A percentile compares a stretch with the other conserved stretches of the same genome.
These are phyloP conservation scores for Parnassius apollo DNA, from an alignment of 2,888 invertebrate species.

Conservation along the genomic window DNA sequence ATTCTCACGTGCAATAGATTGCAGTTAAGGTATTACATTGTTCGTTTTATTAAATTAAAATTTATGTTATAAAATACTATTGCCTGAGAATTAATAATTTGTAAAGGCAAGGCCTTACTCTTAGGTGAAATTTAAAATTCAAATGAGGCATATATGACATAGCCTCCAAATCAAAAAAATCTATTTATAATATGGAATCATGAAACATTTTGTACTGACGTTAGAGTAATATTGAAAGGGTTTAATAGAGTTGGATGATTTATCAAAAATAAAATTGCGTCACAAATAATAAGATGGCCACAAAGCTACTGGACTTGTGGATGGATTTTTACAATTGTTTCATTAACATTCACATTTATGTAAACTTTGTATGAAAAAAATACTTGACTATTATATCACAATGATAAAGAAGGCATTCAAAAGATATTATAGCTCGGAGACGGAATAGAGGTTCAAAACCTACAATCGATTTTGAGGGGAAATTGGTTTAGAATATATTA, in stretches of 20 bases:
- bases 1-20: slow-evolving; percentile 6
- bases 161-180: background rate
- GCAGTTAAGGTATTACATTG: background rate
- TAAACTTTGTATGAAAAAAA: too few relatives aligned
- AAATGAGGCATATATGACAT: background rate
- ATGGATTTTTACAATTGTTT: too few relatives aligned
- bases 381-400: too few relatives aligned
- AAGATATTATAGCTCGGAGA: too few relatives aligned
- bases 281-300: slow-evolving; percentile 1
- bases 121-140: background rate
- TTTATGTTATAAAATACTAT: slow-evolving; percentile 4
- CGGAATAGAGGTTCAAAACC: too few relatives aligned
- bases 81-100: slow-evolving; percentile 7
- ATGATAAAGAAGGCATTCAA: too few relatives aligned
- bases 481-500: too few relatives aligned
- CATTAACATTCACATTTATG: too few relatives aligned
- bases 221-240: background rate
- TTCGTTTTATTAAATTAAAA: slow-evolving; percentile 3
- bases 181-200: background rate
- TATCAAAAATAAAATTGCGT: background rate
- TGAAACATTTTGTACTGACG: background rate
- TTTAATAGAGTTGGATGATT: background rate
- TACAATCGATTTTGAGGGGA: too few relatives aligned
- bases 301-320: too few relatives aligned
- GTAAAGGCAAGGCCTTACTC: background rate